Evolutionary conservation across 92 coral and sea anemone genomes (phyloP).

Genomic region (Meandrina meandrites): DNA sequence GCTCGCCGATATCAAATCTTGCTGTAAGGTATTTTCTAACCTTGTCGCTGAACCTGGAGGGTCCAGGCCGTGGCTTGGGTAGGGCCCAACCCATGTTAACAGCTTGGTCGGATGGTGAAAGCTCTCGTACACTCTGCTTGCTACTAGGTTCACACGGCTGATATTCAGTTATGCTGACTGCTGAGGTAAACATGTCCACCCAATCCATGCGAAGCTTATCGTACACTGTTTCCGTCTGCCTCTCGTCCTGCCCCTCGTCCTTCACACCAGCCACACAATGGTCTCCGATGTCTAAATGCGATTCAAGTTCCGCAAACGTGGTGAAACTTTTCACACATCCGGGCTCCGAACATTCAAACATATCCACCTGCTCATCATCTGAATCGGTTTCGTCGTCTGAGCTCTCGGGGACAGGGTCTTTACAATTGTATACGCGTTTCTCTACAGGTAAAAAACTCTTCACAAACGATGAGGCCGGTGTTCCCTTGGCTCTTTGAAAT

Average conservation of each 20-base stretch:
- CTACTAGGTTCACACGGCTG: slow-evolving; percentile 6
- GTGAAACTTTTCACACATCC: slow-evolving; percentile 38
- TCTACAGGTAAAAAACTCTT: slow-evolving; percentile 20
- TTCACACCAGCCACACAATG: no score
- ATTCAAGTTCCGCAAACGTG: slow-evolving; percentile 51
- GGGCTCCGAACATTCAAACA: slow-evolving; percentile 62
- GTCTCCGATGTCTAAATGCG: slow-evolving; percentile 43
- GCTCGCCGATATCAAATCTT: slow-evolving; percentile 57
- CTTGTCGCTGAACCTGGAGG: slow-evolving; percentile 46
- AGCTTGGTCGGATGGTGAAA: slow-evolving; percentile 15
- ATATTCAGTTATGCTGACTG: slow-evolving; percentile 51
- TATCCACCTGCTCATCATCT: no score
- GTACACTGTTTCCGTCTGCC: slow-evolving; percentile 37
- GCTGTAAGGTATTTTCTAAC: slow-evolving; percentile 48
- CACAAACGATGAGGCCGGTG: slow-evolving; percentile 28
- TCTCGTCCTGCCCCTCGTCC: no score
- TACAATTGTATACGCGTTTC: slow-evolving; percentile 26
- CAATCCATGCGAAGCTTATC: slow-evolving; percentile 46
- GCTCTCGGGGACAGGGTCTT: slow-evolving; percentile 18
- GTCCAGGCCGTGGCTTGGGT: slow-evolving; percentile 42
- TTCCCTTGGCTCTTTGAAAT: slow-evolving; percentile 37
- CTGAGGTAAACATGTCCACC: slow-evolving; percentile 45
- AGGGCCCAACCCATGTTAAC: slow-evolving; percentile 72
- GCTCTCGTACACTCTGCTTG: neutral
- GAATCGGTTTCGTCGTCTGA: no score